phyloP scores from a whole-genome alignment of 2,888 invertebrate species.

The Amiota communis region DNA sequence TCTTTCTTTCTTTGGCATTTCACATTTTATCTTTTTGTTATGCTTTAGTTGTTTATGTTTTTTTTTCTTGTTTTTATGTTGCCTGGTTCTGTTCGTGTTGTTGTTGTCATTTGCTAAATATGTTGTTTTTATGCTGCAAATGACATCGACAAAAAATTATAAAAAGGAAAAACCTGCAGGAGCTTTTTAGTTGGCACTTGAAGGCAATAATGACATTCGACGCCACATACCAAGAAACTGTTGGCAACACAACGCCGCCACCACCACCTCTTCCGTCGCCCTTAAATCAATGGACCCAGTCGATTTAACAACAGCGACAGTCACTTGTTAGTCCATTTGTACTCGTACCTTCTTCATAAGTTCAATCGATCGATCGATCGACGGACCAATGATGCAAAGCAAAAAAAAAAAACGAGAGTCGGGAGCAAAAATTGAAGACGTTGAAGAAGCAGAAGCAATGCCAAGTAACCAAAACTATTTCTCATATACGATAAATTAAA shows the following conservation, averaged over 20 bases:
- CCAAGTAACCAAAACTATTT: constrained; percentile 69
- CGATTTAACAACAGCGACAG: constrained; percentile 25
- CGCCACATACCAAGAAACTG: constrained; percentile 68
- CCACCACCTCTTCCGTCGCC: constrained; percentile 31
- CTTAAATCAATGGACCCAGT: constrained; percentile 13
- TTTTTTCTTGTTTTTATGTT: constrained; percentile 20
- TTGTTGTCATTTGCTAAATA: constrained; percentile 71
- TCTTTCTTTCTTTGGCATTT: constrained; percentile 25
- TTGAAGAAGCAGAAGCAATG: constrained; percentile 34
- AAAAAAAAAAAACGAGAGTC: constrained; percentile 36
- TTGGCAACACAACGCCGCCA: constrained; percentile 14
- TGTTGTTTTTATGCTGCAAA: constrained; percentile 67
- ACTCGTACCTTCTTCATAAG: background rate
- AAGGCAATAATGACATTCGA: constrained; percentile 71
- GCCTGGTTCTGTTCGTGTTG: constrained; percentile 42
- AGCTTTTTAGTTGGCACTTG: constrained; percentile 70
- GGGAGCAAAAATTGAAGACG: constrained; percentile 27
- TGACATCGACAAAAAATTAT: constrained; percentile 44
- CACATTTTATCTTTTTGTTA: constrained; percentile 46
- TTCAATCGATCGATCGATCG: constrained; percentile 60
- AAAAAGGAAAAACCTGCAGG: constrained; percentile 64
- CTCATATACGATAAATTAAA: constrained; percentile 73
- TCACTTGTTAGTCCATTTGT: constrained; percentile 9
- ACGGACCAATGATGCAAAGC: constrained; percentile 58
- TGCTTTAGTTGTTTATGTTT: constrained; percentile 26